phyloP scores from a whole-genome alignment of 2,888 invertebrate genomes.

The Meta bourneti region DNA sequence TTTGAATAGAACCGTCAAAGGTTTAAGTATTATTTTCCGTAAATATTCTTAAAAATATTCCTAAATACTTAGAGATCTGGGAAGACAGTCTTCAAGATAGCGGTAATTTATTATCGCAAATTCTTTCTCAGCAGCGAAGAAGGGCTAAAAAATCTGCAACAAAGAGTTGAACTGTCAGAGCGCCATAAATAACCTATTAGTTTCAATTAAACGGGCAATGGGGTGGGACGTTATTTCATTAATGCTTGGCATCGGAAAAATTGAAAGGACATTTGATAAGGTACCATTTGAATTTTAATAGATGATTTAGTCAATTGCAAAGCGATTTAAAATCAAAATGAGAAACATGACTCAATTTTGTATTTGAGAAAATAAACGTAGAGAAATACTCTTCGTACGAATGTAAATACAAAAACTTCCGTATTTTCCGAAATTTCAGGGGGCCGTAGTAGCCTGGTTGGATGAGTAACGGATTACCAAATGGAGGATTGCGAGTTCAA shows the following conservation, averaged over 20 bases:
- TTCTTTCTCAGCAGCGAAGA: background rate
- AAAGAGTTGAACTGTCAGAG: conserved; percentile 1
- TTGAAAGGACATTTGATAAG: background rate
- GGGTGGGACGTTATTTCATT: conserved; percentile 16
- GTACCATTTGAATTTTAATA: background rate
- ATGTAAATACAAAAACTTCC: too few species aligned
- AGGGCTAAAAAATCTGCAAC: conserved; percentile 16
- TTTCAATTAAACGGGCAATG: conserved; percentile 51
- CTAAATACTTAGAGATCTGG: background rate
- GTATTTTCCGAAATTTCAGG: too few species aligned
- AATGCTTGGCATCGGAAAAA: background rate
- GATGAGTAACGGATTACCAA: too few species aligned
- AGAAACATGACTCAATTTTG: too few species aligned
- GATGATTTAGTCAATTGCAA: background rate
- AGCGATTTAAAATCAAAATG: background rate
- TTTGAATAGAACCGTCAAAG: background rate
- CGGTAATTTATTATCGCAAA: conserved; percentile 10
- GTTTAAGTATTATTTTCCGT: background rate
- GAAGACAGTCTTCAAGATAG: conserved; percentile 3
- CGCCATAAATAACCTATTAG: conserved; percentile 55
- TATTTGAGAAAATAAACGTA: too few species aligned
- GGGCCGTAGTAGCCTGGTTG: too few species aligned
- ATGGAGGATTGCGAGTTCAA: too few species aligned
- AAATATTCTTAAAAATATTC: background rate
- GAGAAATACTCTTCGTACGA: too few species aligned